Conservation (phyloP, 2,888 invertebrate species). For the Tetragonula carbonaria region DNA sequence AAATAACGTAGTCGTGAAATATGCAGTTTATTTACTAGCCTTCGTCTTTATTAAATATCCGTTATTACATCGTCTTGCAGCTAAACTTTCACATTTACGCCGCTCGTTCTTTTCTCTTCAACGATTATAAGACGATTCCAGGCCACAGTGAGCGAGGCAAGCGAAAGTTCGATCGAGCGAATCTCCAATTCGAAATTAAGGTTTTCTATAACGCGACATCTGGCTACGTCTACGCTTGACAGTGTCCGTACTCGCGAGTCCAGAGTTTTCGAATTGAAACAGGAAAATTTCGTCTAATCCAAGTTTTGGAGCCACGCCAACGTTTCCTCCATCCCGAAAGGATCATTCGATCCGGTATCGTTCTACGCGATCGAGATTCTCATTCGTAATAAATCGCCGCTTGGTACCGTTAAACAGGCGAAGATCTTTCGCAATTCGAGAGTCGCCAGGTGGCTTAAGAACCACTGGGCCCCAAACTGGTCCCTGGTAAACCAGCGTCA, state of each 20-base stretch:
- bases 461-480: conserved; percentile 52
- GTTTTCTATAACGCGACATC: not conserved
- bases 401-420: not conserved
- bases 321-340: not conserved
- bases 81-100: conserved; percentile 12
- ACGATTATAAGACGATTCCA: not conserved
- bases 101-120: not conserved
- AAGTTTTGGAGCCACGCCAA: not conserved
- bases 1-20: conserved; percentile 15
- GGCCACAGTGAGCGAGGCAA: not conserved
- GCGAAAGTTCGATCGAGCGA: conserved; percentile 21
- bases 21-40: conserved; percentile 2
- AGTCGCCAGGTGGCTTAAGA: conserved; percentile 17
- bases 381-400: not conserved
- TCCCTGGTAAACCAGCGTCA: conserved; percentile 12
- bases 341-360: not conserved
- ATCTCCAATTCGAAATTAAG: conserved; percentile 29
- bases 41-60: conserved; percentile 32
- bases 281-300: conserved; percentile 1
- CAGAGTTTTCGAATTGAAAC: conserved; percentile 13
- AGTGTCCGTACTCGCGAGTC: not conserved
- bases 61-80: conserved; percentile 23
- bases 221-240: conserved; percentile 1
- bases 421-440: not conserved
- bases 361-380: conserved; percentile 2